These are phyloP conservation scores for Pristis pectinata DNA, from an alignment of 2,797 vertebrate species.

Conservation along the genomic window DNA sequence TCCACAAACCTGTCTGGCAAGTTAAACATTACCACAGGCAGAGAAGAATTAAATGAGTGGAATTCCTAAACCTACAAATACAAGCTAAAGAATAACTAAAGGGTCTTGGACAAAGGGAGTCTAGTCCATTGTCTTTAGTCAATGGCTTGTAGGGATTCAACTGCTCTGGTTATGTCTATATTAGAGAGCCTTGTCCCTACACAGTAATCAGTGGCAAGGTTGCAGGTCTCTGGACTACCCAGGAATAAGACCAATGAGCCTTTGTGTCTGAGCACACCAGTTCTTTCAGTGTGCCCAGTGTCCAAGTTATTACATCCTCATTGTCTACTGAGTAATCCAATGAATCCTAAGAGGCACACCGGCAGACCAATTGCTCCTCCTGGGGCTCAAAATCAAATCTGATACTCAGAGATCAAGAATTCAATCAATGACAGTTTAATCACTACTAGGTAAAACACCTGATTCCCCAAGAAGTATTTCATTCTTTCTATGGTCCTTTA, in stretches of 20 bases:
- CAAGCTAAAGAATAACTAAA: constrained; percentile 15
- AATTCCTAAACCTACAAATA: constrained; percentile 17
- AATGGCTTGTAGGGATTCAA: background rate
- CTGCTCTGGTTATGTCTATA: background rate
- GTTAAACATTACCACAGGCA: constrained; percentile 21
- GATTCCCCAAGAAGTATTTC: background rate
- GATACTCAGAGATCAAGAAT: background rate
- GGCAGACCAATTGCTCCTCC: background rate
- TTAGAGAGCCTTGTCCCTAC: background rate
- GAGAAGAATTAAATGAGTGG: constrained; percentile 1
- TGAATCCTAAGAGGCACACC: background rate
- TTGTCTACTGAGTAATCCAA: background rate
- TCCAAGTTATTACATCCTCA: too few relatives aligned
- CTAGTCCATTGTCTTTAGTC: background rate
- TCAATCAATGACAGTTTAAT: background rate
- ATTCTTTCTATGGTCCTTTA: background rate
- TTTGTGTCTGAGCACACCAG: background rate
- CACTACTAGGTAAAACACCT: background rate
- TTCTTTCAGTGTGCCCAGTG: background rate
- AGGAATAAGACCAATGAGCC: background rate
- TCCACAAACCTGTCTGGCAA: background rate
- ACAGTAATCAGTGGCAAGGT: background rate
- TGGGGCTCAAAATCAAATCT: background rate
- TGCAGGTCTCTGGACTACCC: background rate
- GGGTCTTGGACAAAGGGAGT: background rate